Evolutionary conservation across 2,888 invertebrate species (phyloP), one percentile per base, ranked within the genome.

Genomic region (Malachius bipustulatus): DNA sequence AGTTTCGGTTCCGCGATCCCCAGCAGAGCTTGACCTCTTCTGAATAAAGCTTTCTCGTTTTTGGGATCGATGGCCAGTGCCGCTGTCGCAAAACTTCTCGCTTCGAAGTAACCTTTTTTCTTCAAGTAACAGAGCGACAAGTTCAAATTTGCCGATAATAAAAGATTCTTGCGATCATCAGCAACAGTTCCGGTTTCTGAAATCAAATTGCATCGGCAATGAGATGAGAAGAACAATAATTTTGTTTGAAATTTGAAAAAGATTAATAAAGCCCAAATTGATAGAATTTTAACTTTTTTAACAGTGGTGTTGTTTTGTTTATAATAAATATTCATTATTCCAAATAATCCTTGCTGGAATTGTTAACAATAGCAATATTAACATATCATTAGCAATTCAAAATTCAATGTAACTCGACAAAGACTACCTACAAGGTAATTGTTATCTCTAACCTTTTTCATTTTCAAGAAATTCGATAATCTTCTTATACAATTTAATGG

Each of bases 31-130:
- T 82, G 81, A 0, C 90, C 94, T 46, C 84, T 67, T 47, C 97
- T 71, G 62, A 90, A 98, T 15, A 84, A 65, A 0, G 84, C 96
- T 62, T 98, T 98, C 8, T 87, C 82, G 58, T 83, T 93, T 14
- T 70, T 67, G 0, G 74, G 60, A 50, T 88, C 83, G 1, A 82
- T 48, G 36, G 73, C 72, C 3, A 98, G 62, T 0, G 82, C 93
- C 48, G 79, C 77, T 30, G 77, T 73, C 29, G 93, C 89, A 30
- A 77, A 67, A 32, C 79, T 72, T 49, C 73, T 75, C 2, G 82
- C 87, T 47, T 81, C 76, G 28, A 73, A 66, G 47, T 71, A 60
- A 3, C 83, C 74, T n/a, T 77, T 70, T 26, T 69, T 53, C 62
- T 89, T 90, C 32, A 93, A 64, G 57, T 82, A 73, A 42, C 84